phyloP scores from a whole-genome alignment of 2,888 invertebrate genomes.

The Bombylius major region DNA sequence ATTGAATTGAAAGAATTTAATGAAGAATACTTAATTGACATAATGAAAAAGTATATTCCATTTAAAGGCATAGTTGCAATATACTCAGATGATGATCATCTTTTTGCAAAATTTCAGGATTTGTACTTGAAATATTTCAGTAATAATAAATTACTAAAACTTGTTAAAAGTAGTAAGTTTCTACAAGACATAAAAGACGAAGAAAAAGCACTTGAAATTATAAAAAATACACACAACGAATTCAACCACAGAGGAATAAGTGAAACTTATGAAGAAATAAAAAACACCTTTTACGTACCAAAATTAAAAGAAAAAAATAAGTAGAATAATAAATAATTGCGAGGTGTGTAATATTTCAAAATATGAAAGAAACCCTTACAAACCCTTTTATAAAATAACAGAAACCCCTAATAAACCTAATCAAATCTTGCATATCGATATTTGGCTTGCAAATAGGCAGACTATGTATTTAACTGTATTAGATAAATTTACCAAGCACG shows the following conservation, averaged over 20 bases:
- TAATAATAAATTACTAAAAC: neutral
- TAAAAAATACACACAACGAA: neutral
- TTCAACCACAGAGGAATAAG: conserved; percentile 6
- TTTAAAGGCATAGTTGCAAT: conserved; percentile 6
- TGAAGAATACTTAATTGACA: neutral
- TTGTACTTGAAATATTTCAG: neutral
- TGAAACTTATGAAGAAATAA: conserved; percentile 6
- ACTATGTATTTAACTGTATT: conserved; percentile 7
- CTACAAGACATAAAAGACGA: conserved; percentile 3
- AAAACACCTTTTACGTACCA: conserved; percentile 5
- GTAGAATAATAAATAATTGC: conserved; percentile 29
- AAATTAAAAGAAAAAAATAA: conserved; percentile 42
- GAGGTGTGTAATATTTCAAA: neutral
- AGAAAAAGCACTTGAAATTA: conserved; percentile 2
- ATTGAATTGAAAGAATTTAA: conserved; percentile 6
- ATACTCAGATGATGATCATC: conserved; percentile 2
- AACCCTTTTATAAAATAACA: neutral
- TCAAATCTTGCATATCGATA: conserved; percentile 4
- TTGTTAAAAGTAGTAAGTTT: conserved; percentile 5
- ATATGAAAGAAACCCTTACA: conserved; percentile 3
- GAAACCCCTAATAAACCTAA: conserved; percentile 2
- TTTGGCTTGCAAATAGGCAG: conserved; percentile 3
- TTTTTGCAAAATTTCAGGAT: conserved; percentile 7
- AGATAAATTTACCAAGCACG: conserved; percentile 7
- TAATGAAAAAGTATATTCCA: conserved; percentile 2